These are phyloP conservation scores for Calidris pygmaea DNA, from an alignment of 2,113 vertebrate genomes.

Conservation along the genomic window DNA sequence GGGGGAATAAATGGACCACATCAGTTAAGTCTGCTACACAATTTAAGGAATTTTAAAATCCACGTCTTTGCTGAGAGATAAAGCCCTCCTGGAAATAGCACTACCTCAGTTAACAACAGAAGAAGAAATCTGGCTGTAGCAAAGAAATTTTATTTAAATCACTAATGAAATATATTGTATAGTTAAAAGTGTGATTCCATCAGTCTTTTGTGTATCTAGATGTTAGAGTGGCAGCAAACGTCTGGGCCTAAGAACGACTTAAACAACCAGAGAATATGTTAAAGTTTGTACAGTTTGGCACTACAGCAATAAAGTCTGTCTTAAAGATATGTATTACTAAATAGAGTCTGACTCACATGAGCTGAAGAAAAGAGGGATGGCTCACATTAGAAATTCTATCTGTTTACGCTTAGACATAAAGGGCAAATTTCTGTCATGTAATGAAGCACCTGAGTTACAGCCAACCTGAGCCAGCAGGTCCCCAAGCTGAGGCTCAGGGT, in stretches of 20 bases:
- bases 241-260: not conserved
- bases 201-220: not conserved
- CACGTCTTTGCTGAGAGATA: not conserved
- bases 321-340: conserved; percentile 6
- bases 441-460: not conserved
- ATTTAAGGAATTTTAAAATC: conserved; percentile 37
- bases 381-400: not conserved
- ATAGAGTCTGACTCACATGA: not conserved
- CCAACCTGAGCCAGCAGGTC: not conserved
- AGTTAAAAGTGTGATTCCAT: not conserved
- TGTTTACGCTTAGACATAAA: not conserved
- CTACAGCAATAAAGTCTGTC: not conserved
- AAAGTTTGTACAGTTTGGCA: not conserved
- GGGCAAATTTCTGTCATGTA: not conserved
- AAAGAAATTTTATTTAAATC: conserved; percentile 10
- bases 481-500: not conserved
- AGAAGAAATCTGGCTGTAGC: not conserved
- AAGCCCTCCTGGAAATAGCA: not conserved
- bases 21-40: conserved; percentile 9
- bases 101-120: not conserved
- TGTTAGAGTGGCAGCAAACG: not conserved
- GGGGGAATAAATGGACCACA: conserved; percentile 53
- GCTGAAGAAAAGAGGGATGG: not conserved
- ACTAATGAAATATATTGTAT: not conserved
- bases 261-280: not conserved